Base-by-base conservation (phyloP, 2,797 vertebrate genomes). In the Melopsittacus undulatus region DNA sequence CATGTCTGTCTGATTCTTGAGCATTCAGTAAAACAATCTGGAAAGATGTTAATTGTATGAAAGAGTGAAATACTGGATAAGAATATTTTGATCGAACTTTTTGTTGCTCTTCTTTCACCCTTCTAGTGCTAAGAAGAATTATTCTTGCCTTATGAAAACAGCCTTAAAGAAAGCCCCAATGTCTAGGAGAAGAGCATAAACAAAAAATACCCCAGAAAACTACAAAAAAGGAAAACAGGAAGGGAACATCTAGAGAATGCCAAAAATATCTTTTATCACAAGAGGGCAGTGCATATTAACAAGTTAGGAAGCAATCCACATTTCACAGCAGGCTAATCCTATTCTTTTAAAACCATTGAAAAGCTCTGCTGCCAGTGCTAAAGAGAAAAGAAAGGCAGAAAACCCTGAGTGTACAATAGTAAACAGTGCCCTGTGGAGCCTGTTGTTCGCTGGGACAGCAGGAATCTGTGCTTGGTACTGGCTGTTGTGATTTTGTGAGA, bases 251-350 rank as follows among this genome's bases (percentile, higher is more conserved):
- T 20, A 62, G 29, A 94, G 8, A 83, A 78, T 10, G 67, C 9
- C 0, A 4, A 88, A 83, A 94, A 29, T 2, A 10, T 22, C 16
- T 76, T 88, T 83, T 66, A 86, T 81, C 96, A 96, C 94, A 88
- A 96, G 96, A 90, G 89, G 95, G 96, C 95, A 97, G 91, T 94
- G 77, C 70, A 45, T 46, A 69, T 83, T 70, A 96, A 93, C 59
- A 91, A 92, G 73, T 88, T 27, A 81, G 40, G 40, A 86, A 85
- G 68, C 38, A 49, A 88, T 43, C 24, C 7, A 11, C 0, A 0
- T 62, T 74, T 87, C 68, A 78, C 18, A 22, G 43, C 40, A 64
- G 15, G 9, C 21, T 69, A 66, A 81, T 90, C 7, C 2, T 1
- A 64, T 78, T 62, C 14, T 83, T 61, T 17, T 15, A 66, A 69